Conservation (phyloP, 2,888 invertebrate genomes). For the Eueremaeus valkanovi region DNA sequence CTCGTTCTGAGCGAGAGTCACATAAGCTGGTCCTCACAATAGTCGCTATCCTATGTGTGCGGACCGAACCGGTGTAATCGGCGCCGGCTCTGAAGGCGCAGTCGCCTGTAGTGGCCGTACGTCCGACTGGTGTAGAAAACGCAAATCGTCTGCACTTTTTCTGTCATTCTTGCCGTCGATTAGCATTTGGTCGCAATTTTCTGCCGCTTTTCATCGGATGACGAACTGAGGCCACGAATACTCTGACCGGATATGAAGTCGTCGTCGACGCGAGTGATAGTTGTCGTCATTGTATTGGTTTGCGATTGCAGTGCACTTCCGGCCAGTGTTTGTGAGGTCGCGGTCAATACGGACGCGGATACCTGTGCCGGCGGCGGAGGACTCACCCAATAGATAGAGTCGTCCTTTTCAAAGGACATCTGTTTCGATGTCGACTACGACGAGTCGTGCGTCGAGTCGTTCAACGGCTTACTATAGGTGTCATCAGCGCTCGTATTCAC, state of each 20-base stretch:
- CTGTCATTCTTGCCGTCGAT: background rate
- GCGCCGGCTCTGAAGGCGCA: slow-evolving; percentile 42
- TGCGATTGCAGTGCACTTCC: background rate
- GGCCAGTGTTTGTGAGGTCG: background rate
- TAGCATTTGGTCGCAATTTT: background rate
- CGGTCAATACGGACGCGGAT: background rate
- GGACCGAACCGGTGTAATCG: slow-evolving; percentile 49
- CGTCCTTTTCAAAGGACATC: background rate
- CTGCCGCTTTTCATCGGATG: background rate
- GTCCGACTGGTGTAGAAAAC: slow-evolving; percentile 28
- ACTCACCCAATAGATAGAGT: background rate
- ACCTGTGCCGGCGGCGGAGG: background rate
- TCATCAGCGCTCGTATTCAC: background rate
- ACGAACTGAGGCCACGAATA: background rate
- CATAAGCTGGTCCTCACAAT: slow-evolving; percentile 33
- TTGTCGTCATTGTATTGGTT: background rate
- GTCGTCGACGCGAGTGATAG: background rate
- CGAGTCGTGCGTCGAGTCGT: background rate
- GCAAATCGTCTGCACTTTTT: slow-evolving; percentile 4
- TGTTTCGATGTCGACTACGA: background rate
- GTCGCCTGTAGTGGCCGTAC: background rate
- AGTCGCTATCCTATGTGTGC: slow-evolving; percentile 44
- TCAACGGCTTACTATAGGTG: background rate
- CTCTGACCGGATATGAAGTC: background rate
- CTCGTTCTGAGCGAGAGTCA: slow-evolving; percentile 41